Evolutionary conservation across 2,888 invertebrate genomes (phyloP), one percentile per base, ranked within the genome.

Genomic region (Melinaea marsaeus): DNA sequence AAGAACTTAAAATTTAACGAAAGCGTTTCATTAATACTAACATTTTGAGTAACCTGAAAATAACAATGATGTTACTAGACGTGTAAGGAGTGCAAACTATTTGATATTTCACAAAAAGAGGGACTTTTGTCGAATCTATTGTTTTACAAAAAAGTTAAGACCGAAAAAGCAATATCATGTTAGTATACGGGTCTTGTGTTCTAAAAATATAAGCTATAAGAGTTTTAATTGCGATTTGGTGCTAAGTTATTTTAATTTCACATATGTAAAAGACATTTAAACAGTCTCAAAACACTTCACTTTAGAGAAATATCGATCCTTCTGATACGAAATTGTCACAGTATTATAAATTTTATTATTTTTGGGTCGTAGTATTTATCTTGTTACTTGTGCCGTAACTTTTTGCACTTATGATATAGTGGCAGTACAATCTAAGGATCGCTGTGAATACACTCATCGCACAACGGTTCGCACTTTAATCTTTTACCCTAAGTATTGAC

Each of bases 91-190:
- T 37, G 37, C 37, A 37, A 37, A 37, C 37, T 37, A 37, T 37
- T 37, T 37, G 37, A 37, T 37, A 37, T 37, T 37, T 37, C 5
- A 37, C 37, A 37, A 37, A 6, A 37, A 6, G 37, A 37, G 4
- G 7, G 37, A 22, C 22, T 37, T 37, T 37, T 7, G 74, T 72
- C 78, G 79, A 80, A 80, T 78, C 77, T 63, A 76, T 71, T 83
- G 80, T 83, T 88, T 87, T 86, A 84, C 87, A 88, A 88, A 83
- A 82, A 85, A 88, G 37, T 37, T 86, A 86, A 84, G 86, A 85
- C 78, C 77, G 78, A 73, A 79, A 86, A 85, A 86, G 86, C 85
- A 86, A 86, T 88, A 86, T 84, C 85, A 60, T 71, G 70, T 69
- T 68, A 69, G 68, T 67, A 63, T 63, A 61, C 59, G 74, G 74